A percentile compares a stretch with the other conserved stretches of the same genome.
These are phyloP conservation scores for Apamea anceps DNA, from an alignment of 2,888 invertebrate species.

Conservation along the genomic window DNA sequence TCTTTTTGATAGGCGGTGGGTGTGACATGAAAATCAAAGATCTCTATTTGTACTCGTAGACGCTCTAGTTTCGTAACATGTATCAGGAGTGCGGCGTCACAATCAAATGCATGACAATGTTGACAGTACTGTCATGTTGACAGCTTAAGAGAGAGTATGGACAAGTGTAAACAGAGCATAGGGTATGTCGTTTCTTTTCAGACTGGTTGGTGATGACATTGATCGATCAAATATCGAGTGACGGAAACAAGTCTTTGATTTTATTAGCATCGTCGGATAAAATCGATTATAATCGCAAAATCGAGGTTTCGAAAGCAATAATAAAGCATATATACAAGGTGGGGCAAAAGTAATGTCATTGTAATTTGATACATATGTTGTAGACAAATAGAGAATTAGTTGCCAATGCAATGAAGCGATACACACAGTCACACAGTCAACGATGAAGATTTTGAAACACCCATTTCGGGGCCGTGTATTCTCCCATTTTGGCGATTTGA, in stretches of 20 bases:
- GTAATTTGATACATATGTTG: neutral
- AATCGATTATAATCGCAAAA: slow-evolving; percentile 49
- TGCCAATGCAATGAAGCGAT: neutral
- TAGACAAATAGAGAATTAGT: neutral
- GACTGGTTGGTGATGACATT: slow-evolving; percentile 50
- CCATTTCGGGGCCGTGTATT: neutral
- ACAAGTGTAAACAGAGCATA: slow-evolving; percentile 45
- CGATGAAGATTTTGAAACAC: neutral
- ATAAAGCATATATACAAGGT: neutral
- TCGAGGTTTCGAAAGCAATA: slow-evolving; percentile 37
- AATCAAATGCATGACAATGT: slow-evolving; percentile 65
- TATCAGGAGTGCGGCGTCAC: slow-evolving; percentile 66
- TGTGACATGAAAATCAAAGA: slow-evolving; percentile 71
- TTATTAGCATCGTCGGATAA: slow-evolving; percentile 44
- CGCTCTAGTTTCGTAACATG: slow-evolving; percentile 73
- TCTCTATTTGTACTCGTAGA: slow-evolving; percentile 65
- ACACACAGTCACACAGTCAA: neutral
- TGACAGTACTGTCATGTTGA: slow-evolving; percentile 60
- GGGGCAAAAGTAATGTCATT: neutral
- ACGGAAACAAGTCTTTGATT: slow-evolving; percentile 44
- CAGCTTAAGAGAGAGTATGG: slow-evolving; percentile 64
- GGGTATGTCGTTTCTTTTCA: slow-evolving; percentile 26
- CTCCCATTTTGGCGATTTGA: neutral
- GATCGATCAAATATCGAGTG: slow-evolving; percentile 48
- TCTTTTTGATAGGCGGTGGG: slow-evolving; percentile 73